Evolutionary conservation across 2,888 invertebrate genomes (phyloP).

Genomic region (Cinara cedri): DNA sequence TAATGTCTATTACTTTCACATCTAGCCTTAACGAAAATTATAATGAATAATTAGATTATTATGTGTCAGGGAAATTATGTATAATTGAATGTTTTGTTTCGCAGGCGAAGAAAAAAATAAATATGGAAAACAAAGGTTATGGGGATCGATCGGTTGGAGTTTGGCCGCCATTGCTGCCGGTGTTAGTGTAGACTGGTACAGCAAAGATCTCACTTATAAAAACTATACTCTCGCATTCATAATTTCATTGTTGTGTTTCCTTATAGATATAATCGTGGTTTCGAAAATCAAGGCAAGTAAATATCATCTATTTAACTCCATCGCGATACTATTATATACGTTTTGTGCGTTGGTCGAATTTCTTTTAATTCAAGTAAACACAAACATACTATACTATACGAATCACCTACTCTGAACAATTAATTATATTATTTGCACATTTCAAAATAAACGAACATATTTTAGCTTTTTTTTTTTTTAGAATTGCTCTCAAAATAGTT

Average conservation of each 20-base stretch:
- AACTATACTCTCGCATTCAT: conserved; percentile 25
- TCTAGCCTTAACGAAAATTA: too few relatives aligned
- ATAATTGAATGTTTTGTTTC: conserved; percentile 1
- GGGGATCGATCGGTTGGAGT: conserved; percentile 43
- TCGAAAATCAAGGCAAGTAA: conserved; percentile 31
- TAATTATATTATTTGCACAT: too few relatives aligned
- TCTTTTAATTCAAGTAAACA: too few relatives aligned
- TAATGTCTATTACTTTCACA: too few relatives aligned
- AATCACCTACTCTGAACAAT: too few relatives aligned
- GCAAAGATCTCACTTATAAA: conserved; percentile 8
- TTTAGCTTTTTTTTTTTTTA: too few relatives aligned
- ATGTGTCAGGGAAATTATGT: too few relatives aligned
- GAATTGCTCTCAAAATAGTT: too few relatives aligned
- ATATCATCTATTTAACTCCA: neutral
- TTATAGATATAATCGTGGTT: conserved; percentile 34
- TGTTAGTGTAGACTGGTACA: conserved; percentile 34
- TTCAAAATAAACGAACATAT: too few relatives aligned
- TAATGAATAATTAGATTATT: too few relatives aligned
- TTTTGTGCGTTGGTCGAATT: neutral
- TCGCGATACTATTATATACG: too few relatives aligned
- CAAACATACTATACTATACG: too few relatives aligned
- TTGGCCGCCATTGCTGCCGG: conserved; percentile 21
- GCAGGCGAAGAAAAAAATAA: conserved; percentile 53
- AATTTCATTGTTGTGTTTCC: conserved; percentile 1
- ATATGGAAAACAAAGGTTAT: conserved; percentile 45